Evolutionary conservation across 2,797 vertebrate species (phyloP), one percentile per base, ranked within the genome.

Genomic region (Vespertilio murinus): DNA sequence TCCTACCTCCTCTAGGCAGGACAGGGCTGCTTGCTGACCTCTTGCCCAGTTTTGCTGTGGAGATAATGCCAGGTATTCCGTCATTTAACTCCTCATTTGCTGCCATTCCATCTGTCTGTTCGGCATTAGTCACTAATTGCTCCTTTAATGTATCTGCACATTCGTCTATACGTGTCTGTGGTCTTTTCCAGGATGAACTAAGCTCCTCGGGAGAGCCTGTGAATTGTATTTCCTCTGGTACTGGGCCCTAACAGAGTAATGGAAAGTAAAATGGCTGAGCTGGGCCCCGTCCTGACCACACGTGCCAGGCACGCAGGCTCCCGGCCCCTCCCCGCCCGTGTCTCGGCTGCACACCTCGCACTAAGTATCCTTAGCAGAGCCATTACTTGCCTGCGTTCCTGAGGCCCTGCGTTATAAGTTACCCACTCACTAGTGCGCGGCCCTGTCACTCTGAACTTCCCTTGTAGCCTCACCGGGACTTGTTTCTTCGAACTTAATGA

Each of bases 41-140:
- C 98, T 99, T 99, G 98, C 99, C 99, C 99, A 99, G 99, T 98
- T 99, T 99, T 99, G 99, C 99, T 98, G 98, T 99, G 99, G 99
- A 99, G 98, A 98, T 99, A 98, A 99, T 99, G 99, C 99, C 99
- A 99, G 99, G 99, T 99, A 99, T 97, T 98, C 98, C 96, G 95
- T 98, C 98, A 97, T 97, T 97, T 98, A 97, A 97, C 97, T 96
- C 93, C 96, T 93, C 96, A 87, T 75, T 96, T 95, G 98, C 97
- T 97, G 45, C 97, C 93, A 81, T 93, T 98, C 94, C 98, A 96
- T 97, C 97, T 97, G 97, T 96, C 96, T 91, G 85, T 91, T 95
- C 94, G 95, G 95, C 95, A 52, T 95, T 87, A 88, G 90, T 42
- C 91, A 90, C 97, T 97, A 74, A 96, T 61, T 73, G 94, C 65